Base-by-base conservation (phyloP, 1,140 invertebrate genomes). In the Galendromus occidentalis region DNA sequence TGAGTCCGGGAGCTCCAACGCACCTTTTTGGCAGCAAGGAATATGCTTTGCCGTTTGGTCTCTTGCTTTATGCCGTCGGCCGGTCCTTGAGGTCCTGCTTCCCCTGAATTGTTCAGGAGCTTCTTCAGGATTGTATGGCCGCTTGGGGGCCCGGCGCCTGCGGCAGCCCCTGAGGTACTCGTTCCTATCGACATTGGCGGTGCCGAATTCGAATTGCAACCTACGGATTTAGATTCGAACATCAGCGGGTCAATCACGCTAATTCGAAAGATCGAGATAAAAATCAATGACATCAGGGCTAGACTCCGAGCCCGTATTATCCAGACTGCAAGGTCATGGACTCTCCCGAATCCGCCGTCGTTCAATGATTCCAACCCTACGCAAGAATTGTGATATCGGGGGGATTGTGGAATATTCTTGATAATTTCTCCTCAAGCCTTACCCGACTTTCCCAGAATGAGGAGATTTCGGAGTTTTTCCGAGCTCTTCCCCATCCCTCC, bases 401-500 rank as follows among this genome's bases (percentile, higher is more conserved):
- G 33, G 9, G 9, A 4, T 39, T 9, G 9, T 39, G 33, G 9
- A 4, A 39, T n/a, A n/a, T n/a, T n/a, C n/a, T n/a, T n/a, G n/a
- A n/a, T n/a, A n/a, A n/a, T n/a, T n/a, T n/a, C n/a, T n/a, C n/a
- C n/a, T n/a, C 28, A 47, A 22, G 14, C 45, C 14, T 29, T 14
- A 59, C 51, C 51, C 33, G 51, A 59, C 51, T 64, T 65, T 18
- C 70, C 70, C 28, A 69, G 67, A 4, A 70, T 72, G 7, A 72
- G 51, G n/a, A 72, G 66, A 67, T 71, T 71, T 22, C 71, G 64
- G 18, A 72, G 64, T 65, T 72, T 72, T 29, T 71, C 67, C 12
- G 51, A 59, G 33, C 9, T 59, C 20, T 17, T 29, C 14, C 51
- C 51, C 12, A 59, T 59, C 14, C 51, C 51, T 1, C 14, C 51